phyloP scores from a whole-genome alignment of 2,888 invertebrate species.

The Xanthorhoe designata region DNA sequence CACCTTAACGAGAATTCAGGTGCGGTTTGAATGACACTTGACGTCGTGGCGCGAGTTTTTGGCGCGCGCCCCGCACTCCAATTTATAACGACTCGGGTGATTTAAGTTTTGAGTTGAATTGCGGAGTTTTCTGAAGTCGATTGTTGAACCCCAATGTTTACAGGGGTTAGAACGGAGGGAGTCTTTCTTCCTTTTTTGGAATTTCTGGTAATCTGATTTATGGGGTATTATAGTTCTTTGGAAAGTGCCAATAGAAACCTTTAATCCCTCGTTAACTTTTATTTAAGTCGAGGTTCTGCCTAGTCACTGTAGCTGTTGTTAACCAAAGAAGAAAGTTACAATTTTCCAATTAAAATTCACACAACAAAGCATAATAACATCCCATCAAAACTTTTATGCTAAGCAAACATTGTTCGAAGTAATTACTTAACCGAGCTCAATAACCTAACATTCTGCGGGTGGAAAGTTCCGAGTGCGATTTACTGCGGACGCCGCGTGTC shows the following conservation, averaged over 20 bases:
- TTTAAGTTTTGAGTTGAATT: slow-evolving; percentile 53
- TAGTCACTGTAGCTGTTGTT: background rate
- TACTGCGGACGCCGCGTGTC: slow-evolving; percentile 59
- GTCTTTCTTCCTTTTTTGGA: slow-evolving; percentile 9
- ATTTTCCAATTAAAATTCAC: slow-evolving; percentile 27
- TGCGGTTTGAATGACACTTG: slow-evolving; percentile 70
- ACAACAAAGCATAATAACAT: slow-evolving; percentile 23
- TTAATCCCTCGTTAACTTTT: background rate
- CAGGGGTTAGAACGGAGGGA: slow-evolving; percentile 8
- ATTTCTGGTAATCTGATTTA: background rate
- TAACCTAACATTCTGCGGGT: slow-evolving; percentile 46
- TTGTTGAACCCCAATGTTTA: slow-evolving; percentile 26
- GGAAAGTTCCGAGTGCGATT: slow-evolving; percentile 58
- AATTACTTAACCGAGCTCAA: slow-evolving; percentile 53
- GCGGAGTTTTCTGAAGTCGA: slow-evolving; percentile 34
- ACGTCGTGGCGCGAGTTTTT: slow-evolving; percentile 66
- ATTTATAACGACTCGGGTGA: slow-evolving; percentile 64
- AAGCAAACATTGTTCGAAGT: slow-evolving; percentile 35
- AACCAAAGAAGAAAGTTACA: slow-evolving; percentile 12
- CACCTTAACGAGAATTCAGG: slow-evolving; percentile 74
- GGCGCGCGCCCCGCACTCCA: slow-evolving; percentile 64
- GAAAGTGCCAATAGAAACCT: background rate
- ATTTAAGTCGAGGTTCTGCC: background rate
- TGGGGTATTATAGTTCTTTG: background rate
- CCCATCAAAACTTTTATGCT: slow-evolving; percentile 30